phyloP scores from a whole-genome alignment of 2,888 invertebrate genomes.

The Ectropis crepuscularia region DNA sequence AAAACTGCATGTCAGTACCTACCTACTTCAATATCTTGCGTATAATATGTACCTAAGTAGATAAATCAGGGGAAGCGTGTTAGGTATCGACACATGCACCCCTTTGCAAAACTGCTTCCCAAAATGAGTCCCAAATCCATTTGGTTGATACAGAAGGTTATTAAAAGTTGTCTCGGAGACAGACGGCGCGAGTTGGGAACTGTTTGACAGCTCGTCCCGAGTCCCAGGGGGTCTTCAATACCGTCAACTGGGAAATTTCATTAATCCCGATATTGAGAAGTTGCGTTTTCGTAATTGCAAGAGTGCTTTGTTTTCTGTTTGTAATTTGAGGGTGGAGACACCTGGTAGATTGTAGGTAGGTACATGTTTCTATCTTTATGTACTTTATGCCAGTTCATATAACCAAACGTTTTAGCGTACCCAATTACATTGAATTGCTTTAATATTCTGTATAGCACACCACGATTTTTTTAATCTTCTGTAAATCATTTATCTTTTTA shows the following conservation, averaged over 20 bases:
- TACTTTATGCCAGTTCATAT: too few relatives aligned
- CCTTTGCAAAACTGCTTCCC: conserved; percentile 43
- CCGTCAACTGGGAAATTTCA: conserved; percentile 74
- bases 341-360: conserved; percentile 8
- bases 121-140: conserved; percentile 74
- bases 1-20: too few relatives aligned
- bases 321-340: conserved; percentile 20
- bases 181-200: conserved; percentile 69
- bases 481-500: too few relatives aligned
- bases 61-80: neutral
- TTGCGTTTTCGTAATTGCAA: conserved; percentile 46
- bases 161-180: conserved; percentile 78
- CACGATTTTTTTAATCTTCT: too few relatives aligned
- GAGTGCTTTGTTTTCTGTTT: conserved; percentile 36
- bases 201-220: conserved; percentile 75
- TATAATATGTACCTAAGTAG: neutral
- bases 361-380: neutral
- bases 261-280: conserved; percentile 72
- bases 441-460: too few relatives aligned
- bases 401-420: too few relatives aligned
- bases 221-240: conserved; percentile 64
- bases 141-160: conserved; percentile 78
- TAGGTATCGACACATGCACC: conserved; percentile 29
- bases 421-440: too few relatives aligned
- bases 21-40: neutral